These are phyloP conservation scores for Craterocephalus amniculus DNA, from an alignment of 2,797 vertebrate species.

Conservation along the genomic window DNA sequence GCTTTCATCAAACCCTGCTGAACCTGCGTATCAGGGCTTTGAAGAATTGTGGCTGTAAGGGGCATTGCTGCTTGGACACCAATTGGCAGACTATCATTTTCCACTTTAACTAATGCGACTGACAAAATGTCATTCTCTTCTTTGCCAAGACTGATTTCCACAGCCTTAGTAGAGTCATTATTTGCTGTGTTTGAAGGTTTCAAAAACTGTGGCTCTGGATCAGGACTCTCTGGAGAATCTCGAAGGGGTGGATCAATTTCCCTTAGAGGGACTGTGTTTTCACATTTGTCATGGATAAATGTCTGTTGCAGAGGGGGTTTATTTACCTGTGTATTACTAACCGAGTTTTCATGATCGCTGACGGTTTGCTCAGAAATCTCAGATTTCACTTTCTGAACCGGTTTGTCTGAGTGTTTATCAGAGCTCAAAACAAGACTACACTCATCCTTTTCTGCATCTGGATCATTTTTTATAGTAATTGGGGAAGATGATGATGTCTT, in stretches of 20 bases:
- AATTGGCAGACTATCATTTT: slow-evolving; percentile 30
- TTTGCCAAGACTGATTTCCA: slow-evolving; percentile 26
- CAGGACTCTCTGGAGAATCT: slow-evolving; percentile 82
- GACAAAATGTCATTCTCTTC: slow-evolving; percentile 12
- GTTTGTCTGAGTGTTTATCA: slow-evolving; percentile 39
- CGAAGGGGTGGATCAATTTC: slow-evolving; percentile 72
- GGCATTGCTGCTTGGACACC: slow-evolving; percentile 1
- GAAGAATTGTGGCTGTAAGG: slow-evolving; percentile 13
- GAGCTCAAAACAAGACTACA: slow-evolving; percentile 23
- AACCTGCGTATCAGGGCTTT: slow-evolving; percentile 13
- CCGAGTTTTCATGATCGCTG: slow-evolving; percentile 11
- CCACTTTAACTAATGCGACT: slow-evolving; percentile 26
- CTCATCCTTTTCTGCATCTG: slow-evolving; percentile 46
- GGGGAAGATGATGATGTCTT: slow-evolving; percentile 23
- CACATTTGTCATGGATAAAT: slow-evolving; percentile 54
- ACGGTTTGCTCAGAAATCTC: slow-evolving; percentile 45
- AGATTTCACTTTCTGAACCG: slow-evolving; percentile 47
- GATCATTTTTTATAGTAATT: slow-evolving; percentile 54
- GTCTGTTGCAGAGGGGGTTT: slow-evolving; percentile 37
- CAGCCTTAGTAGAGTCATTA: slow-evolving; percentile 27
- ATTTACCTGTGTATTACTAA: slow-evolving; percentile 25
- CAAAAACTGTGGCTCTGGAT: slow-evolving; percentile 84
- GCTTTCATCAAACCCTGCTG: slow-evolving; percentile 10
- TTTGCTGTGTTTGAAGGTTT: slow-evolving; percentile 63
- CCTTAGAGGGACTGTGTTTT: slow-evolving; percentile 69